A percentile compares a stretch with the other conserved stretches of the same genome.
These are phyloP conservation scores for Ephydatia muelleri DNA, from an alignment of 37 sponge, comb jelly and placozoan genomes.

Conservation along the genomic window DNA sequence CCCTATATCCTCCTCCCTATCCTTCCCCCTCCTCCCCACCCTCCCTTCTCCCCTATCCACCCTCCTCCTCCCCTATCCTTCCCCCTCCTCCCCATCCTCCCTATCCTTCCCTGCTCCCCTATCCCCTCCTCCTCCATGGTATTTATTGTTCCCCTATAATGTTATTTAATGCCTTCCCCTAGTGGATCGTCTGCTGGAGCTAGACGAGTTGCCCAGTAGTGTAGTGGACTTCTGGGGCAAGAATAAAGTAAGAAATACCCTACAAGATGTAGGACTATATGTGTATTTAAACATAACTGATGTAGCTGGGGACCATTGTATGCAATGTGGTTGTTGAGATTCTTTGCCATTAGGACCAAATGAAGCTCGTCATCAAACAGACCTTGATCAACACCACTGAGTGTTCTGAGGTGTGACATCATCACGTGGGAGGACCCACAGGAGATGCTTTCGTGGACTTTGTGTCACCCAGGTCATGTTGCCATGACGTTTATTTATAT, in stretches of 20 bases:
- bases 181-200: constrained; percentile 53
- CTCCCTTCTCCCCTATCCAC: neutral
- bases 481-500: neutral
- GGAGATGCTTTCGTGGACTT: neutral
- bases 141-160: neutral
- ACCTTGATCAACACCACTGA: neutral
- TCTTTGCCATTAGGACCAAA: constrained; percentile 40
- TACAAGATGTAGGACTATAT: neutral
- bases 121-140: no score
- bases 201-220: constrained; percentile 58
- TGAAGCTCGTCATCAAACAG: constrained; percentile 58
- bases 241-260: constrained; percentile 37
- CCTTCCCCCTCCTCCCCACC: constrained; percentile 3
- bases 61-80: no score
- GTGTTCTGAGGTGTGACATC: neutral
- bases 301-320: no score
- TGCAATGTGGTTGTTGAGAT: no score
- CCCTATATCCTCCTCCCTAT: neutral
- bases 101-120: no score
- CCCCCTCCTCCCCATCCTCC: no score
- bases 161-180: neutral
- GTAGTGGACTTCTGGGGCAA: constrained; percentile 91
- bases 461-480: neutral
- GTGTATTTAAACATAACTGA: neutral
- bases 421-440: neutral